phyloP scores from a whole-genome alignment of 2,113 vertebrate genomes.

The Limanda limanda region DNA sequence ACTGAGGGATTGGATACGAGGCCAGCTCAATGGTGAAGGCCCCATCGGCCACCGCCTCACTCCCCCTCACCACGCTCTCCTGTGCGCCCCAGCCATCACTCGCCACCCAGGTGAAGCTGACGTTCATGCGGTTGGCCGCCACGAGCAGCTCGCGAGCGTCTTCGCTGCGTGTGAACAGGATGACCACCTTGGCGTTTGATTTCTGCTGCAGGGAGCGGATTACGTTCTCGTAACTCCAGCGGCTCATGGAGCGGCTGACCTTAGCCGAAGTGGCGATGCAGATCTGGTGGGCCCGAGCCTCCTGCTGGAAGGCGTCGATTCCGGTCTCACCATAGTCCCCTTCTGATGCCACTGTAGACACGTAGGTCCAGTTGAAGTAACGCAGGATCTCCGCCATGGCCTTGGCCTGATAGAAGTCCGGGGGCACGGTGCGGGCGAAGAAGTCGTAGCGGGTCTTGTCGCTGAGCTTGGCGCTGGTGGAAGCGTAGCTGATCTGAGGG shows the following conservation, averaged over 20 bases:
- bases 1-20: slow-evolving; percentile 91
- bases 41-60: slow-evolving; percentile 90
- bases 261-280: slow-evolving; percentile 98
- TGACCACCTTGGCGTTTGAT: slow-evolving; percentile 93
- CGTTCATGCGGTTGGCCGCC: slow-evolving; percentile 90
- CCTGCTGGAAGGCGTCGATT: slow-evolving; percentile 96
- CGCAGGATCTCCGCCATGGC: slow-evolving; percentile 98
- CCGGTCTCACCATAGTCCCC: slow-evolving; percentile 97
- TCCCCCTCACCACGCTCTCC: slow-evolving; percentile 95
- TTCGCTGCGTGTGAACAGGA: slow-evolving; percentile 95
- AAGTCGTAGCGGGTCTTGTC: slow-evolving; percentile 98
- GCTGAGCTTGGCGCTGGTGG: slow-evolving; percentile 97
- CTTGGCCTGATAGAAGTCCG: slow-evolving; percentile 98
- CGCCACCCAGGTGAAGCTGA: slow-evolving; percentile 96
- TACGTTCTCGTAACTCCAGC: slow-evolving; percentile 89
- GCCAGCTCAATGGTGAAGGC: slow-evolving; percentile 97
- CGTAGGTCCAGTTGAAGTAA: slow-evolving; percentile 99
- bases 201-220: slow-evolving; percentile 95
- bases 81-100: slow-evolving; percentile 98
- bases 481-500: slow-evolving; percentile 98
- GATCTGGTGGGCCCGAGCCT: slow-evolving; percentile 95
- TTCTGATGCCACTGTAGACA: slow-evolving; percentile 96
- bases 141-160: slow-evolving; percentile 93
- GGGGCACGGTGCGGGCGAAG: slow-evolving; percentile 95
- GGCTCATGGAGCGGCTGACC: slow-evolving; percentile 96